Base-by-base conservation (phyloP, 2,113 vertebrate genomes). In the Neotragus moschatus region DNA sequence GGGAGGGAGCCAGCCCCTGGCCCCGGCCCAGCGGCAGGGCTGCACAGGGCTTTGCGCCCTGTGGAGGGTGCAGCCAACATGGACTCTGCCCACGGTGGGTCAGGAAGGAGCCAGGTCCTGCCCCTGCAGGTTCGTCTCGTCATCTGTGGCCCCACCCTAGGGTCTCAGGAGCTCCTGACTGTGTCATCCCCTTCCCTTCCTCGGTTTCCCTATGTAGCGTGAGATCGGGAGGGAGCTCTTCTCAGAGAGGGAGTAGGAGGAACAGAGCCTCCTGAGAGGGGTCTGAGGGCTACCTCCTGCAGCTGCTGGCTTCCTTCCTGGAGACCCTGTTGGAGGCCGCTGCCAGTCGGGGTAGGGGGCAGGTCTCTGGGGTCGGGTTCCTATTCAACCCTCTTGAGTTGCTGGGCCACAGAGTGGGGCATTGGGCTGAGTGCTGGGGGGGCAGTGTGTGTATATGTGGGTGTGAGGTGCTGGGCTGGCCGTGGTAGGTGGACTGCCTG, bases 1-100 rank as follows among this genome's bases (percentile, higher is more conserved):
- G 79, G 94, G 97, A 97, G 94, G 88, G 89, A 97, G 93, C 93
- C 97, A 90, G 92, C 49, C 96, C 94, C 97, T 93, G 91, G 97
- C 96, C 96, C 91, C 21, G 36, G 60, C 97, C 92, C 97, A 96
- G 95, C 61, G 0, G 36, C 14, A 70, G 89, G 63, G 63, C 63
- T 90, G 33, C 70, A 75, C 16, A 85, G 85, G 70, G 87, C 66
- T 87, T 21, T 80, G 87, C 19, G 66, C 66, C 66, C n/a, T 39
- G 66, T 5, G 1, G 73, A 93, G 90, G 96, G 90, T 92, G 95
- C 95, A 93, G 96, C 94, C 92, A 85, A 3, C 87, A 7, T 86
- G 97, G 96, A 96, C 98, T 98, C 97, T 96, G 97, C 94, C 94
- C 61, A 2, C 17, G 53, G 96, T 56, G 61, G 90, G 96, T 97